Evolutionary conservation across 2,888 invertebrate genomes (phyloP).

Genomic region (Polia nebulosa): DNA sequence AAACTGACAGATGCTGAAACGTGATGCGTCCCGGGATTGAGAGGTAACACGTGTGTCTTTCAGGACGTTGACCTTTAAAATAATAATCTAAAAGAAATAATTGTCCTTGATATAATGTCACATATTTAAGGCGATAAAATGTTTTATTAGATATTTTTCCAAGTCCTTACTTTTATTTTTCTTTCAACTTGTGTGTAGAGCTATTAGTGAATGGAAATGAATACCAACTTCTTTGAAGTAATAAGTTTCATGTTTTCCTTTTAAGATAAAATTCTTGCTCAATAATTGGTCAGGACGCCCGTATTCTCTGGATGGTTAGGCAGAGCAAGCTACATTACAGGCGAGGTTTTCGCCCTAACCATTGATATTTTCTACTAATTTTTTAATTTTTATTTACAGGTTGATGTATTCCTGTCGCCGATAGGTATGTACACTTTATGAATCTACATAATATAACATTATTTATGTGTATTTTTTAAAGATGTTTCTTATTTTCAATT

Average conservation of each 20-base stretch:
- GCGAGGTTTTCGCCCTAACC: background rate
- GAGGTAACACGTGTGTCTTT: constrained; percentile 15
- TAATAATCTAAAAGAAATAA: constrained; percentile 15
- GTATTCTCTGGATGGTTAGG: background rate
- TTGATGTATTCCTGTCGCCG: constrained; percentile 41
- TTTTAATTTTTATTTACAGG: constrained; percentile 48
- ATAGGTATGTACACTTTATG: constrained; percentile 49
- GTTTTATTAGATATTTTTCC: background rate
- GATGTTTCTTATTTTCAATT: no score
- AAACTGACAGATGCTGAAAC: no score
- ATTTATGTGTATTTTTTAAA: no score
- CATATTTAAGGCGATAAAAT: background rate
- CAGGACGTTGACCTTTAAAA: constrained; percentile 33
- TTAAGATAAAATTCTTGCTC: background rate
- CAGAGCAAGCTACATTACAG: no score
- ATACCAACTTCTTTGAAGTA: background rate
- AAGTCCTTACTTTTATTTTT: background rate
- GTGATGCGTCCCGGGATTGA: no score
- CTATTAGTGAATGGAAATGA: background rate
- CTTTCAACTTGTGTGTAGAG: background rate
- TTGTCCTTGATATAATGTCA: constrained; percentile 5
- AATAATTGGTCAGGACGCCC: background rate
- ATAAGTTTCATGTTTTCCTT: background rate
- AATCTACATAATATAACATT: background rate
- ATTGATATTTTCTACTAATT: background rate